Evolutionary conservation across 2,888 invertebrate species (phyloP).

Genomic region (Drosophila cracens): DNA sequence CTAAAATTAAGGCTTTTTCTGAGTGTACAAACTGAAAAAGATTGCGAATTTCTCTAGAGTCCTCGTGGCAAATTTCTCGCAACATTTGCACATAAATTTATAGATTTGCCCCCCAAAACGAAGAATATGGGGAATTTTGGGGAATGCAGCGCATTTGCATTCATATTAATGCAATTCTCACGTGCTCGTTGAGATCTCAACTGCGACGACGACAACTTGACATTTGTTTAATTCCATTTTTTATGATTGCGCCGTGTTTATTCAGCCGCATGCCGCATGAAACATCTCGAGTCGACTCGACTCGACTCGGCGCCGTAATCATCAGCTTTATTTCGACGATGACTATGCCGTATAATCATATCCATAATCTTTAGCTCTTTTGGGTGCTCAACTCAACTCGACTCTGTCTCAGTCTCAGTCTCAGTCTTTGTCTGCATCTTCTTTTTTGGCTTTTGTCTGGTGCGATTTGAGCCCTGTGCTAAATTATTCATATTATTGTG

Average conservation of each 20-base stretch:
- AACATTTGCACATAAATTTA: slow-evolving; percentile 78
- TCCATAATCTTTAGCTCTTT: slow-evolving; percentile 67
- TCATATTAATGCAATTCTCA: slow-evolving; percentile 81
- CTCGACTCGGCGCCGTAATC: slow-evolving; percentile 39
- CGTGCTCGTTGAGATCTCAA: slow-evolving; percentile 65
- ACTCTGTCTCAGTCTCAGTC: slow-evolving; percentile 3
- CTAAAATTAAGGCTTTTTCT: not conserved
- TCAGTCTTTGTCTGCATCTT: slow-evolving; percentile 3
- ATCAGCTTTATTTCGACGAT: slow-evolving; percentile 49
- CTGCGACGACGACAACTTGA: slow-evolving; percentile 41
- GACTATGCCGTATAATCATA: slow-evolving; percentile 51
- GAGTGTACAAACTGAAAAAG: slow-evolving; percentile 48
- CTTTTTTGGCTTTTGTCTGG: slow-evolving; percentile 6
- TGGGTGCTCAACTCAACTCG: slow-evolving; percentile 21
- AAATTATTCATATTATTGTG: slow-evolving; percentile 70
- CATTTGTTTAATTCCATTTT: slow-evolving; percentile 76
- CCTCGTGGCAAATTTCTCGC: slow-evolving; percentile 57
- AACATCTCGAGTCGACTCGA: slow-evolving; percentile 22
- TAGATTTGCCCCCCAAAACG: slow-evolving; percentile 59
- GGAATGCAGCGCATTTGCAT: slow-evolving; percentile 64
- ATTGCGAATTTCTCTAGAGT: slow-evolving; percentile 69
- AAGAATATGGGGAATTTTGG: not conserved
- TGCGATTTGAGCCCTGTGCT: slow-evolving; percentile 20
- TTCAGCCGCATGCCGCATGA: slow-evolving; percentile 62
- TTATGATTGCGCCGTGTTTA: slow-evolving; percentile 74